phyloP scores from a whole-genome alignment of 2,888 invertebrate genomes.

The Elaeidobius kamerunicus region DNA sequence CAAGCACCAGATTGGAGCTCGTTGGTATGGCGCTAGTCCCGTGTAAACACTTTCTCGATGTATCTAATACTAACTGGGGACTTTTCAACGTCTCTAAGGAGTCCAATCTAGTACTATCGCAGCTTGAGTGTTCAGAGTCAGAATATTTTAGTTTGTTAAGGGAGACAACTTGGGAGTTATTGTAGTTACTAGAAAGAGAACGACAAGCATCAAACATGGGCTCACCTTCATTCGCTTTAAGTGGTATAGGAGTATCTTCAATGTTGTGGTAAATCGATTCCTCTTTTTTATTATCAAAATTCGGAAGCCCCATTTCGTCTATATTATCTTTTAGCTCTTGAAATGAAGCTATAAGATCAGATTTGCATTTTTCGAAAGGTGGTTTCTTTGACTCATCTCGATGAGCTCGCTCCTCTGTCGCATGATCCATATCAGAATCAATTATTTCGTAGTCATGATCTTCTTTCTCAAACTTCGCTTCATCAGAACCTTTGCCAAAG shows the following conservation, averaged over 20 bases:
- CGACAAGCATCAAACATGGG: conserved; percentile 39
- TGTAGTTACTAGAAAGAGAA: conserved; percentile 18
- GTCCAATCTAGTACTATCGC: conserved; percentile 29
- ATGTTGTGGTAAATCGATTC: conserved; percentile 34
- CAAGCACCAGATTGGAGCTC: conserved; percentile 19
- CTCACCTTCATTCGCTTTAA: conserved; percentile 44
- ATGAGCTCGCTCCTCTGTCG: conserved; percentile 12
- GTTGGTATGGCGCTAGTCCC: conserved; percentile 6
- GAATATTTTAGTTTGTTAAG: conserved; percentile 36
- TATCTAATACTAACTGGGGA: conserved; percentile 45
- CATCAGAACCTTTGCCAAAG: conserved; percentile 31
- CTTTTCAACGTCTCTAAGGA: conserved; percentile 44
- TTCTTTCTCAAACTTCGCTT: conserved; percentile 27
- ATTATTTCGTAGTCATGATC: conserved; percentile 48
- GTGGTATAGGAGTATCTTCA: conserved; percentile 24
- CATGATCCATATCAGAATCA: conserved; percentile 36
- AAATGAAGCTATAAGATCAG: conserved; percentile 45
- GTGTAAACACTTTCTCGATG: conserved; percentile 32
- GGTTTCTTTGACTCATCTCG: conserved; percentile 31
- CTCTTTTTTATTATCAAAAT: conserved; percentile 13
- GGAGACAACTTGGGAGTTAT: conserved; percentile 26
- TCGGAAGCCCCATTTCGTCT: conserved; percentile 27
- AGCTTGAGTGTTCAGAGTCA: conserved; percentile 17
- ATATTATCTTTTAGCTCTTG: conserved; percentile 42
- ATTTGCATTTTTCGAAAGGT: conserved; percentile 44